Base-by-base conservation (phyloP, 2,113 vertebrate species). In the Micromys minutus region DNA sequence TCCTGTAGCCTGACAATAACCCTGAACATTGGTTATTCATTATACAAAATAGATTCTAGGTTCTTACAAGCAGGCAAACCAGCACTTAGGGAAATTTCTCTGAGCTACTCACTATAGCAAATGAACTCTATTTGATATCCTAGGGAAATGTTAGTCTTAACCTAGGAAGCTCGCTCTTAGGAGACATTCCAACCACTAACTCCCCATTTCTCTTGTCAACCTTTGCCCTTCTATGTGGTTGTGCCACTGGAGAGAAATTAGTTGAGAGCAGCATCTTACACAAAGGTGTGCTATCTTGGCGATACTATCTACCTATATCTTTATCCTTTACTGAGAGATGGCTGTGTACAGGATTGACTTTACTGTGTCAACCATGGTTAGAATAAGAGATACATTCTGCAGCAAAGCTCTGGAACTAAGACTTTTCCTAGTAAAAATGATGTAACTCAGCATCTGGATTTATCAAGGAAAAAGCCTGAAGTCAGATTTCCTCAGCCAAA, bases 21-120 rank as follows among this genome's bases (percentile, higher is more conserved):
- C 57, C 29, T 92, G 31, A 47, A 65, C 36, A 36, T 71, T 63
- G 15, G 71, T 13, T 52, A 63, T 79, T 22, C 39, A 31, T 42
- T 77, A 55, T 11, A n/a, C 63, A 47, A 26, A 71, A 59, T 9
- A 79, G 52, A 59, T 17, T 10, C 34, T 80, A 26, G 76, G 24
- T 50, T 21, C 10, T n/a, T 52, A 22, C 7, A 47, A 59, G 59
- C 16, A 94, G 75, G 31, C 15, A 94, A 95, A 72, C 21, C 55
- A 77, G 93, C 42, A 1, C 31, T 92, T 86, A 94, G 74, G 87
- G 61, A 92, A 89, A 36, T 24, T 75, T 90, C 16, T 88, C 59
- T 71, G 42, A 7, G 26, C 22, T 59, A 61, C 42, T 85, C 80
- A 61, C 36, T 3, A 93, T 67, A 87, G 29, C 45, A 92, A 39